Conservation (phyloP, 2,797 vertebrate species). For the Pangasius macronema region DNA sequence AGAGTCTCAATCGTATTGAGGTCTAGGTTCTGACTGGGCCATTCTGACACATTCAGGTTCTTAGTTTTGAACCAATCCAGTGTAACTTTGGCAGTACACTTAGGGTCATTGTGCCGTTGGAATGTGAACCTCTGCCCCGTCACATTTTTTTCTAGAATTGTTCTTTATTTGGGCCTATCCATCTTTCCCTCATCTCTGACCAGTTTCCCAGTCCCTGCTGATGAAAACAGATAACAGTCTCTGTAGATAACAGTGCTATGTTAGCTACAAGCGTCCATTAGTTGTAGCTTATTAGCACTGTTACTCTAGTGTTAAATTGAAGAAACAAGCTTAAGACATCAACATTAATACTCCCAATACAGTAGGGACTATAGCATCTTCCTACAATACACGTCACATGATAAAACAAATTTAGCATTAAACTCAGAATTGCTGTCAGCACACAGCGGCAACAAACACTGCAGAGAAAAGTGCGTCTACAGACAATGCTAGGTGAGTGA, state of each 20-base stretch:
- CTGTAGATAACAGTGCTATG: background rate
- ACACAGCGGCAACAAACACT: background rate
- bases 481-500: background rate
- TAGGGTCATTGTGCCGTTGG: background rate
- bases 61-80: background rate
- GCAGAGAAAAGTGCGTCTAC: too few species aligned
- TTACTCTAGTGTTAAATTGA: background rate
- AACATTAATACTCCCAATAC: background rate
- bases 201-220: background rate
- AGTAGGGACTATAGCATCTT: background rate
- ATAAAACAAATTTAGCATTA: background rate
- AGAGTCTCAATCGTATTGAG: background rate
- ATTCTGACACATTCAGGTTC: background rate
- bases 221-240: background rate
- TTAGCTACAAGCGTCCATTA: background rate
- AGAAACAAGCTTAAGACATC: background rate
- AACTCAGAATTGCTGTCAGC: background rate
- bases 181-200: background rate
- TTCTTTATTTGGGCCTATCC: background rate
- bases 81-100: background rate
- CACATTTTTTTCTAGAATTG: background rate
- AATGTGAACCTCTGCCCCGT: background rate
- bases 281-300: background rate
- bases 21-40: background rate
- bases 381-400: background rate